These are phyloP conservation scores for Coenobita brevimanus DNA, from an alignment of 1,140 invertebrate genomes.

Conservation along the genomic window DNA sequence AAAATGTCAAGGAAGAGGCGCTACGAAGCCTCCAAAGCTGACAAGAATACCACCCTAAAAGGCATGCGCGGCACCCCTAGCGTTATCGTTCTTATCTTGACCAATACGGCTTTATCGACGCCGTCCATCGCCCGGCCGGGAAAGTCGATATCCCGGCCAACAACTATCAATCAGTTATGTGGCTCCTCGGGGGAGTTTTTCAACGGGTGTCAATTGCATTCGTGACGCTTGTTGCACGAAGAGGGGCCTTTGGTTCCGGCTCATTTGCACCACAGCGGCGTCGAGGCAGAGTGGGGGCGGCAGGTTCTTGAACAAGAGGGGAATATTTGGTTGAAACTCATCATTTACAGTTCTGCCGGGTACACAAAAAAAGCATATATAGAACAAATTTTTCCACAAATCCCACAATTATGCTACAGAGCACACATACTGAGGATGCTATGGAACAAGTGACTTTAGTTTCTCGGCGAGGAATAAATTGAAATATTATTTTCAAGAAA, in stretches of 20 bases:
- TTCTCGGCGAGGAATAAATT: too few relatives aligned
- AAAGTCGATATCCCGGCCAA: constrained; percentile 31
- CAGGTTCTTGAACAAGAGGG: neutral
- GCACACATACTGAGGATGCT: too few relatives aligned
- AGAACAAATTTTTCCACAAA: too few relatives aligned
- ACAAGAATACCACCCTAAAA: too few relatives aligned
- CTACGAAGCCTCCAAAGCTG: too few relatives aligned
- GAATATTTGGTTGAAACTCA: too few relatives aligned
- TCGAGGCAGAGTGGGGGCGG: neutral
- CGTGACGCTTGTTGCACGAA: constrained; percentile 47
- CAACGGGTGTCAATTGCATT: constrained; percentile 58
- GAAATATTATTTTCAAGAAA: too few relatives aligned
- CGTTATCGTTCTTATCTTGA: constrained; percentile 59
- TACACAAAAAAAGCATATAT: too few relatives aligned
- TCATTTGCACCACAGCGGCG: constrained; percentile 33
- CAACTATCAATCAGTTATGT: constrained; percentile 50
- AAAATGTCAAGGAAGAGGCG: too few relatives aligned
- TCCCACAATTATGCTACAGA: too few relatives aligned
- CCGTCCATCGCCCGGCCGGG: constrained; percentile 27
- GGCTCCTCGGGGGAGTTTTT: constrained; percentile 52
- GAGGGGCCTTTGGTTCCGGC: constrained; percentile 45
- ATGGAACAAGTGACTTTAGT: too few relatives aligned
- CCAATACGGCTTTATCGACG: constrained; percentile 53
- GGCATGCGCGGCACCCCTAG: constrained; percentile 28
- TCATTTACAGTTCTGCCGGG: too few relatives aligned